Percentiles rank a stretch among this genome's conserved stretches.
phyloP scores from a whole-genome alignment of 2,113 vertebrate species.

The Oxyura jamaicensis region DNA sequence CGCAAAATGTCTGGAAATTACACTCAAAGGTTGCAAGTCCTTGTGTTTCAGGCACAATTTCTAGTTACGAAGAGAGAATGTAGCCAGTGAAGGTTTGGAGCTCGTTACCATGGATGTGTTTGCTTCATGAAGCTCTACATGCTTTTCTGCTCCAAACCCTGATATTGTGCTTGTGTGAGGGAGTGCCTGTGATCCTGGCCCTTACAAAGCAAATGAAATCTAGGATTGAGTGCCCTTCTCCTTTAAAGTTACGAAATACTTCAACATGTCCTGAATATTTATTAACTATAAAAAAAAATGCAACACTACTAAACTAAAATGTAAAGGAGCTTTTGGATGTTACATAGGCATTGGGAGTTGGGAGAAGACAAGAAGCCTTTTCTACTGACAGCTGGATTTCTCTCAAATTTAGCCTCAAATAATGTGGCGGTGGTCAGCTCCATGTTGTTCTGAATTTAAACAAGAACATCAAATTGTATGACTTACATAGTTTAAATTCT shows the following conservation, averaged over 20 bases:
- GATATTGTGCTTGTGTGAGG: background rate
- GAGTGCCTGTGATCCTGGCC: background rate
- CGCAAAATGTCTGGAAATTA: accelerated
- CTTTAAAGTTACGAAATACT: background rate
- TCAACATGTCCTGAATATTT: background rate
- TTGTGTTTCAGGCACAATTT: accelerated
- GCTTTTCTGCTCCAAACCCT: background rate
- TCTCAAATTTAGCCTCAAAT: background rate
- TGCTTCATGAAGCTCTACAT: accelerated
- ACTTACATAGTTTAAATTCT: background rate
- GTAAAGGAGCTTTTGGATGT: background rate
- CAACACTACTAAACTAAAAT: background rate
- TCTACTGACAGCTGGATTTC: background rate
- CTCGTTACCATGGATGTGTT: accelerated
- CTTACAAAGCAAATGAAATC: accelerated
- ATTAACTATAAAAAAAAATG: background rate
- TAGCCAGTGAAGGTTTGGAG: accelerated
- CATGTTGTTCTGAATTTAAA: background rate
- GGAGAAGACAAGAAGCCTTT: background rate
- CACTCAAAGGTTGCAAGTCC: accelerated
- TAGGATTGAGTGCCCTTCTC: background rate
- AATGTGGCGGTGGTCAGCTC: background rate
- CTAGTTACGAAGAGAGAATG: accelerated
- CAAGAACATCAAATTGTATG: background rate
- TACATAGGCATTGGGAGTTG: background rate